Percentiles rank a stretch among this genome's conserved stretches.
Evolutionary conservation across 2,797 vertebrate genomes (phyloP).

Genomic region (Gymnothorax reevesii): DNA sequence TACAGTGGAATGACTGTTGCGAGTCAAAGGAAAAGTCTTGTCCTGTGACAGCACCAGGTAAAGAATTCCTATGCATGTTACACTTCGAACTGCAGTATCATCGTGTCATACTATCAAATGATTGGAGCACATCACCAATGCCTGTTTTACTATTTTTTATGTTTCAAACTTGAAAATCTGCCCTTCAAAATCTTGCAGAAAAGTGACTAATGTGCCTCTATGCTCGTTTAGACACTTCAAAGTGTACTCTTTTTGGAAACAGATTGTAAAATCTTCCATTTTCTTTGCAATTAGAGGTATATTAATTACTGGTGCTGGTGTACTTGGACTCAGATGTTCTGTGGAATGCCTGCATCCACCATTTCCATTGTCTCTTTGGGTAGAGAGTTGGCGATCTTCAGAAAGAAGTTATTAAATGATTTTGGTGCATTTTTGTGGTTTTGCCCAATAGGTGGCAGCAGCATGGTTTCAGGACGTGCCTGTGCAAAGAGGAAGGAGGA

Average conservation of each 20-base stretch:
- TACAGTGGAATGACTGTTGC: neutral
- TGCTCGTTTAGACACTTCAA: too few species aligned
- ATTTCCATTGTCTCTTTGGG: too few species aligned
- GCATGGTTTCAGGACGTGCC: neutral
- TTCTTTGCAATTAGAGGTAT: neutral
- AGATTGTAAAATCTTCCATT: neutral
- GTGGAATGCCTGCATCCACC: neutral
- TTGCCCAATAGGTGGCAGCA: neutral
- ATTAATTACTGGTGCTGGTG: neutral
- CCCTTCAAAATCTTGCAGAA: neutral
- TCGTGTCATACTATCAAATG: neutral
- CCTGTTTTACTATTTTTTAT: neutral
- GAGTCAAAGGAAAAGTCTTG: neutral
- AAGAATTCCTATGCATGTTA: neutral
- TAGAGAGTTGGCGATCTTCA: neutral
- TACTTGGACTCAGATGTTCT: neutral
- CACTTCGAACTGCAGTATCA: too few species aligned
- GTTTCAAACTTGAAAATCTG: neutral
- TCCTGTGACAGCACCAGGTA: constrained; percentile 4
- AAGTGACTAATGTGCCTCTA: too few species aligned
- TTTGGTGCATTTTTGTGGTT: constrained; percentile 2
- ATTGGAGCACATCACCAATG: neutral
- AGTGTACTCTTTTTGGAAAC: neutral
- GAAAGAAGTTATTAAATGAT: neutral
- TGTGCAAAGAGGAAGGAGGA: constrained; percentile 29